Conservation (phyloP, 2,888 invertebrate genomes). For the Noctua comes region DNA sequence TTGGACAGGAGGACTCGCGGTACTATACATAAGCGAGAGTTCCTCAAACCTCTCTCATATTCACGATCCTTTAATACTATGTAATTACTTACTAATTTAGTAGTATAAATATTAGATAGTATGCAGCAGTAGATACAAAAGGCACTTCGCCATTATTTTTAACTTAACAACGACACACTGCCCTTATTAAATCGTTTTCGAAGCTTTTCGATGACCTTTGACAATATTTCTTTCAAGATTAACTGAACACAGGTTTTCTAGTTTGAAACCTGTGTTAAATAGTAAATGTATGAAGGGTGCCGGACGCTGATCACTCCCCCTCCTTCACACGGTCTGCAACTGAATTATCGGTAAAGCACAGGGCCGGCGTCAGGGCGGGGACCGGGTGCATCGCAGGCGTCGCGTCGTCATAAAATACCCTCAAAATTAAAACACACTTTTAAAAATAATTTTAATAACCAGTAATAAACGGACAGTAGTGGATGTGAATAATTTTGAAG, state of each 20-base stretch:
- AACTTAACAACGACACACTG: not conserved
- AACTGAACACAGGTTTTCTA: not conserved
- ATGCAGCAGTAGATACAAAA: not conserved
- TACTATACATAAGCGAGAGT: not conserved
- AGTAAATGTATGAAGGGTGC: not conserved
- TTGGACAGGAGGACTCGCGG: not conserved
- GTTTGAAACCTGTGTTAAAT: not conserved
- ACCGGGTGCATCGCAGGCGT: slow-evolving; percentile 5
- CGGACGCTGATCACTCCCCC: not conserved
- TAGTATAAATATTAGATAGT: not conserved
- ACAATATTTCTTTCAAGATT: not conserved
- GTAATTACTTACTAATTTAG: not conserved
- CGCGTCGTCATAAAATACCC: slow-evolving; percentile 34
- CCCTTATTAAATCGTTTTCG: not conserved
- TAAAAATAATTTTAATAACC: slow-evolving; percentile 34
- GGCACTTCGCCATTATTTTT: not conserved
- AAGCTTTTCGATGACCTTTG: not conserved
- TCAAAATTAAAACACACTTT: slow-evolving; percentile 8
- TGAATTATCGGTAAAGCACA: slow-evolving; percentile 13
- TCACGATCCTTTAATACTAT: not conserved
- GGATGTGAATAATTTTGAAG: slow-evolving; percentile 44
- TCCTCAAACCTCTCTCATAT: not conserved
- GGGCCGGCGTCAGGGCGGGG: slow-evolving; percentile 32
- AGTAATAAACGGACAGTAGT: slow-evolving; percentile 20
- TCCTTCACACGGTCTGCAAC: not conserved